These are phyloP conservation scores for Hirundichthys speculiger DNA, from an alignment of 2,113 vertebrate species.

Conservation along the genomic window DNA sequence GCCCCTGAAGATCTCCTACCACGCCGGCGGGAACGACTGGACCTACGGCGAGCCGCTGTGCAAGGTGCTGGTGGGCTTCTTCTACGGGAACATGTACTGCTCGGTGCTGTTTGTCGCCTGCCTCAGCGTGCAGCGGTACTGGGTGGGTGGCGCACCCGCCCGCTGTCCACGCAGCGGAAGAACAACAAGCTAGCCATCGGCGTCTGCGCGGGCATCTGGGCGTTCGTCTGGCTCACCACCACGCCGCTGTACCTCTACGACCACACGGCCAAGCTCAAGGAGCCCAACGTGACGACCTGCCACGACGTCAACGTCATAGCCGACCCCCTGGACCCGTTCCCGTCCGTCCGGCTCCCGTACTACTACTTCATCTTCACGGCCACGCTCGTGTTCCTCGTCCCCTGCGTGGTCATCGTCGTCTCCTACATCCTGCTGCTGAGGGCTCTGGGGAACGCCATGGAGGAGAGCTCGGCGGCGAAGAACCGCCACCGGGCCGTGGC, in stretches of 20 bases:
- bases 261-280: conserved; percentile 82
- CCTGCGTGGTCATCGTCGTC: conserved; percentile 83
- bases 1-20: conserved; percentile 92
- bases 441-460: conserved; percentile 77
- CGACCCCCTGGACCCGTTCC: neutral
- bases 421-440: conserved; percentile 88
- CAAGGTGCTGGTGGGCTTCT: conserved; percentile 90
- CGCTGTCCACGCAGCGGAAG: conserved; percentile 84
- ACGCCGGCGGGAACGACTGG: conserved; percentile 93
- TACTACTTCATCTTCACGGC: conserved; percentile 92
- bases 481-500: conserved; percentile 83
- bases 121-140: conserved; percentile 93
- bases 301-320: conserved; percentile 84
- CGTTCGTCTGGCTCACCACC: conserved; percentile 84
- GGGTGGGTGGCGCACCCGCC: conserved; percentile 93
- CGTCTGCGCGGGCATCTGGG: conserved; percentile 86
- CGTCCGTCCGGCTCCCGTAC: conserved; percentile 60
- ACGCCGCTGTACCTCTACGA: conserved; percentile 88
- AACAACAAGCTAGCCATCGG: conserved; percentile 84
- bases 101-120: conserved; percentile 95
- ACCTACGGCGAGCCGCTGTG: conserved; percentile 88
- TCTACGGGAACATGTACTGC: conserved; percentile 97
- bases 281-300: conserved; percentile 90
- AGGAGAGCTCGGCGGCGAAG: conserved; percentile 77
- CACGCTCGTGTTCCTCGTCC: conserved; percentile 85